These are phyloP conservation scores for Arvicanthis niloticus DNA, from an alignment of 2,113 vertebrate genomes.

Conservation along the genomic window DNA sequence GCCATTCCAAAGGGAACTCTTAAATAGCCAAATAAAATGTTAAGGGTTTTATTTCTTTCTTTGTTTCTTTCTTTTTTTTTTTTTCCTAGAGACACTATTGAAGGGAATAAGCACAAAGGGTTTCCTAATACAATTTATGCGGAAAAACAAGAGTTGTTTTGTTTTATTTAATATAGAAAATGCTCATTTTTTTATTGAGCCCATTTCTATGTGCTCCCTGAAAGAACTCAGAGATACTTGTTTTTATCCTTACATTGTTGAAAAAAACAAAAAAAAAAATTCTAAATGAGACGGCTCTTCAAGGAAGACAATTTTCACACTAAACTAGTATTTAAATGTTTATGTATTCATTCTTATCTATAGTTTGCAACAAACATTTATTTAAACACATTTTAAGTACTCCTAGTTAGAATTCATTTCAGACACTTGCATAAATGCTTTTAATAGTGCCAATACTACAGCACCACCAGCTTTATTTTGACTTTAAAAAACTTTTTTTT, in stretches of 20 bases:
- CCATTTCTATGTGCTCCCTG: constrained; percentile 8
- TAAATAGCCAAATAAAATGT: constrained; percentile 79
- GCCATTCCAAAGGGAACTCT: constrained; percentile 75
- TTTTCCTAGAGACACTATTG: neutral
- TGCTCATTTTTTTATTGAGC: neutral
- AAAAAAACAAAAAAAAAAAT: constrained; percentile 30
- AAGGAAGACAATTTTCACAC: constrained; percentile 23
- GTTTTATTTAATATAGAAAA: constrained; percentile 50
- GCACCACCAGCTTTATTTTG: constrained; percentile 62
- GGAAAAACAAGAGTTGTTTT: neutral
- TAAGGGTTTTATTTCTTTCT: constrained; percentile 50
- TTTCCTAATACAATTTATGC: constrained; percentile 41
- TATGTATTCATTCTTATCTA: constrained; percentile 17
- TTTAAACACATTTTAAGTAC: constrained; percentile 61
- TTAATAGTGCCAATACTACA: constrained; percentile 36
- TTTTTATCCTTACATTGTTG: constrained; percentile 39
- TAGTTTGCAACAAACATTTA: constrained; percentile 37
- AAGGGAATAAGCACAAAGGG: neutral
- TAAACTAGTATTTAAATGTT: constrained; percentile 29
- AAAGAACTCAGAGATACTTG: neutral
- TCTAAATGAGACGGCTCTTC: constrained; percentile 48
- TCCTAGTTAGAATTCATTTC: constrained; percentile 11
- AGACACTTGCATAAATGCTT: constrained; percentile 30
- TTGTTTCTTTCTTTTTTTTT: neutral
- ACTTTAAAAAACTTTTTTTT: constrained; percentile 52